phyloP scores from a whole-genome alignment of 2,888 invertebrate species.

The Drosophila seclusa region DNA sequence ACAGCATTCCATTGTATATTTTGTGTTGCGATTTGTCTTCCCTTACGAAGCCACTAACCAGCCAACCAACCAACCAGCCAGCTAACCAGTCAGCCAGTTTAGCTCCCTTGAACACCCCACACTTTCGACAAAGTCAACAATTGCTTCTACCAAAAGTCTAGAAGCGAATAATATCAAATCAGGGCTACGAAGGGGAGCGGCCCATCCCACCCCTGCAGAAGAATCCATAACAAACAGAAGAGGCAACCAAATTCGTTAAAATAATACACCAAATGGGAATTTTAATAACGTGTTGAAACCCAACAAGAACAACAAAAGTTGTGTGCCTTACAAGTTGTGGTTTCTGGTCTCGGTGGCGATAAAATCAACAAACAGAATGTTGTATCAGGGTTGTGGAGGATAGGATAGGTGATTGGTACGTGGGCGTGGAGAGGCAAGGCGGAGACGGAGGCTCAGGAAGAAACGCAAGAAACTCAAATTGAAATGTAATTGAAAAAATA shows the following conservation, averaged over 20 bases:
- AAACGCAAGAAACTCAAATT: slow-evolving; percentile 55
- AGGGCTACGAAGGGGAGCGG: background rate
- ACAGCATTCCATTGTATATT: slow-evolving; percentile 75
- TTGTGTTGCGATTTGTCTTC: slow-evolving; percentile 64
- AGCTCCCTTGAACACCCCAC: slow-evolving; percentile 24
- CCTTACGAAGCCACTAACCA: slow-evolving; percentile 31
- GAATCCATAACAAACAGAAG: background rate
- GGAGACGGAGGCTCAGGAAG: slow-evolving; percentile 31
- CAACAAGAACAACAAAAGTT: slow-evolving; percentile 9
- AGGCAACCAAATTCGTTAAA: slow-evolving; percentile 22
- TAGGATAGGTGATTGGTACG: background rate
- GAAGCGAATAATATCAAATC: background rate
- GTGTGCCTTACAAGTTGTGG: slow-evolving; percentile 13
- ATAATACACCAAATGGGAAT: slow-evolving; percentile 40
- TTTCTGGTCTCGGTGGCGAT: slow-evolving; percentile 2
- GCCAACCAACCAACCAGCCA: background rate
- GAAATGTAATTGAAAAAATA: slow-evolving; percentile 68
- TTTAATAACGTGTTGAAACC: slow-evolving; percentile 22
- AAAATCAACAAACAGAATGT: background rate
- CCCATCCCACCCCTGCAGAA: background rate
- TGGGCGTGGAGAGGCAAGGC: background rate
- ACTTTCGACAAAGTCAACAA: background rate
- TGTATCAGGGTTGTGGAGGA: background rate
- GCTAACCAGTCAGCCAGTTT: background rate
- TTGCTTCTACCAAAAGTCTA: background rate